Percentiles rank a stretch among this genome's conserved stretches.
Evolutionary conservation across 2,797 vertebrate genomes (phyloP).

Genomic region (Sebastes itinus): DNA sequence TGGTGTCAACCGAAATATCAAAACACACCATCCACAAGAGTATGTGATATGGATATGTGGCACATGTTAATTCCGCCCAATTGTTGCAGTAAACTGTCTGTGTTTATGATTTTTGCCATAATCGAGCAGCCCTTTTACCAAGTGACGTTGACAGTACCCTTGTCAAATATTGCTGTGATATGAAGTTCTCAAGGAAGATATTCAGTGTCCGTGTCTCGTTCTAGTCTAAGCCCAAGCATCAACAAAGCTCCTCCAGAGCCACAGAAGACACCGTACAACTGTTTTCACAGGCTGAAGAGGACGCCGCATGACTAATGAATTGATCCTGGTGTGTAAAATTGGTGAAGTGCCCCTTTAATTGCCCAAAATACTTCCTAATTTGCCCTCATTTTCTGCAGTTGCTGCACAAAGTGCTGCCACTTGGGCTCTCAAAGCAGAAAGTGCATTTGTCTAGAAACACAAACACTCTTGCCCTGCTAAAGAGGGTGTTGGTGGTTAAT

Average conservation of each 20-base stretch:
- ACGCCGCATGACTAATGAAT: background rate
- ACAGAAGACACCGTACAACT: background rate
- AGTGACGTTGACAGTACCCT: too few species aligned
- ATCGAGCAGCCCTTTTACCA: too few species aligned
- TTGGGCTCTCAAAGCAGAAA: slow-evolving; percentile 6
- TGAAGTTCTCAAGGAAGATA: background rate
- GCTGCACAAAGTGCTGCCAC: background rate
- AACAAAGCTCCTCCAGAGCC: background rate
- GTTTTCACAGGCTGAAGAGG: background rate
- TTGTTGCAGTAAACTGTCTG: background rate
- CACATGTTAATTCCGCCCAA: background rate
- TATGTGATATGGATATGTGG: background rate
- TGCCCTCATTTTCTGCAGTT: background rate
- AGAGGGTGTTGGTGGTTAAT: background rate
- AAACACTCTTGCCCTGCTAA: background rate
- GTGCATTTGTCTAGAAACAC: background rate
- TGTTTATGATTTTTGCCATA: background rate
- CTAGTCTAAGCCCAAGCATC: too few species aligned
- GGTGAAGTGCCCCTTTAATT: background rate
- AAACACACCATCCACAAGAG: background rate
- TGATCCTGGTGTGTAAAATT: background rate
- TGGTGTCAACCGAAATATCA: background rate
- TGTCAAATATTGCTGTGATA: too few species aligned
- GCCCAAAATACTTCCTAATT: background rate
- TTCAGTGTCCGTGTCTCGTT: background rate